Conservation (phyloP, 92 coral and sea anemone species). For the Palythoa caribaeorum region DNA sequence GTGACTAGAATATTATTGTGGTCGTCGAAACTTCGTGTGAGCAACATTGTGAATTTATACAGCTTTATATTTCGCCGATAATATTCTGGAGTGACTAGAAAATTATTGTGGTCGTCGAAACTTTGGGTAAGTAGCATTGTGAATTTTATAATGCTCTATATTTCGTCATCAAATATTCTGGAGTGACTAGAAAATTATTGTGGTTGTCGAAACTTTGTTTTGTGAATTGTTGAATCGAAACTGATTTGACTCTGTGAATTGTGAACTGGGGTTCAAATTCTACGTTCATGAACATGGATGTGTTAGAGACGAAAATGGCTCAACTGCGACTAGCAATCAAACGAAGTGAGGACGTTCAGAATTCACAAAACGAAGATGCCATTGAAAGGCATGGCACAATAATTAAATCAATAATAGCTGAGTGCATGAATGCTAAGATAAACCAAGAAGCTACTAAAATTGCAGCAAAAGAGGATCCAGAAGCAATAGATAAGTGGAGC, state of each 20-base stretch:
- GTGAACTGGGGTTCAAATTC: not conserved
- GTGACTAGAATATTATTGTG: not conserved
- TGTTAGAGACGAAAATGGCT: slow-evolving; percentile 14
- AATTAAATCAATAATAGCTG: slow-evolving; percentile 8
- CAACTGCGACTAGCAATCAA: slow-evolving; percentile 12
- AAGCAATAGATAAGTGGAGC: not conserved
- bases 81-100: too few species aligned
- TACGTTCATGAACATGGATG: not conserved
- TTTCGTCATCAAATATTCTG: not conserved
- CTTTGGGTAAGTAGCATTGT: too few species aligned
- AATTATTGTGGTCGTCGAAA: too few species aligned
- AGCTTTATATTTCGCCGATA: too few species aligned
- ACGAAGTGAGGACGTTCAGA: slow-evolving; percentile 1
- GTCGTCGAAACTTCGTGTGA: not conserved
- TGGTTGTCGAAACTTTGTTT: not conserved
- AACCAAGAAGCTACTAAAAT: not conserved
- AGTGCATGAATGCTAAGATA: slow-evolving; percentile 6
- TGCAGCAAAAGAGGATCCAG: slow-evolving; percentile 20
- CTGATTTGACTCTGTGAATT: not conserved
- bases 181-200: not conserved
- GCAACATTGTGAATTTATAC: too few species aligned
- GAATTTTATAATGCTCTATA: too few species aligned
- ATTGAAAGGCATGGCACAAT: slow-evolving; percentile 13
- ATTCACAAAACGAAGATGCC: not conserved
- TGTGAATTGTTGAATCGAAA: not conserved